Percentiles rank a stretch among this genome's conserved stretches.
These are phyloP conservation scores for Eospalax fontanierii DNA, from an alignment of 2,797 vertebrate genomes.

Conservation along the genomic window DNA sequence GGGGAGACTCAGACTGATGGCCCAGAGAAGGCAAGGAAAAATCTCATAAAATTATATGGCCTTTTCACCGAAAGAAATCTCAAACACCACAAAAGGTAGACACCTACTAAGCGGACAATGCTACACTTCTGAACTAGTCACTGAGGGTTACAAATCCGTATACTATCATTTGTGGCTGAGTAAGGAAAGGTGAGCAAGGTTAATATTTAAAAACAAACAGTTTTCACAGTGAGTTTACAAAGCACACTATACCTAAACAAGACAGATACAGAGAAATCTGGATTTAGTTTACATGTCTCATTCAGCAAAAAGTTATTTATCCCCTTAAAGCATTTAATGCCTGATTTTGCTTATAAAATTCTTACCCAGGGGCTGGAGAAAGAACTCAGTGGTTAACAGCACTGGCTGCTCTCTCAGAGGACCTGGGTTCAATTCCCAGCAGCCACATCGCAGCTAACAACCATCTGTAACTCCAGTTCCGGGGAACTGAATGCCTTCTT, in stretches of 20 bases:
- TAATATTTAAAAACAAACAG: conserved; percentile 43
- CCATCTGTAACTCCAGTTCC: no score
- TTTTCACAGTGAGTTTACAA: conserved; percentile 30
- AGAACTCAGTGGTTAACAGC: no score
- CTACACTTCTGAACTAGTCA: neutral
- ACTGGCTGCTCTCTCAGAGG: no score
- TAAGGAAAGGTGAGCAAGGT: neutral
- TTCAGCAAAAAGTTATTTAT: conserved; percentile 20
- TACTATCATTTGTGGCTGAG: neutral
- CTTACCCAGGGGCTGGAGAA: neutral
- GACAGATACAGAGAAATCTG: conserved; percentile 42
- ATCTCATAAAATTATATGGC: neutral
- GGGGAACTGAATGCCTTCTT: no score
- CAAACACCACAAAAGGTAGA: neutral
- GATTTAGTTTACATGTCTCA: conserved; percentile 25
- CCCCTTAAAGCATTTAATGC: conserved; percentile 18
- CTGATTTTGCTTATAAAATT: conserved; percentile 47
- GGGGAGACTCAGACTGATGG: neutral
- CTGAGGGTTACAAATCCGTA: neutral
- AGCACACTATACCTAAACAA: conserved; percentile 5
- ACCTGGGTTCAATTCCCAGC: no score
- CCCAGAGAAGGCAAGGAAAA: neutral
- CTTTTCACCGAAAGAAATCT: neutral
- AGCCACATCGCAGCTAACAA: no score
- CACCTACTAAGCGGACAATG: neutral